Evolutionary conservation across 2,113 vertebrate species (phyloP).

Genomic region (Tichodroma muraria): DNA sequence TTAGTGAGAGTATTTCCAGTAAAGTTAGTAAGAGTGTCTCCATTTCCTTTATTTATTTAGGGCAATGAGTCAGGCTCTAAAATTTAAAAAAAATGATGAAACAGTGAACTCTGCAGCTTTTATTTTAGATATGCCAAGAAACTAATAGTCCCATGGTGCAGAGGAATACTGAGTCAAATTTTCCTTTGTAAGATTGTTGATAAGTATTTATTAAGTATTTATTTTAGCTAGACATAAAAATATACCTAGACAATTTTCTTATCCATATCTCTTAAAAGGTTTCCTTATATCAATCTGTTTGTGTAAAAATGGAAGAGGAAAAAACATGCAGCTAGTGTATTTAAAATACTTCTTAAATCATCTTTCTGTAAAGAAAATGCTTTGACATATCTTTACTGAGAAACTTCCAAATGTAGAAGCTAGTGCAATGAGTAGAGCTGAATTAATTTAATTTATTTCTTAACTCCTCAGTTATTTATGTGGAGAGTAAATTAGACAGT

Average conservation of each 20-base stretch:
- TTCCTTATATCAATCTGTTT: not conserved
- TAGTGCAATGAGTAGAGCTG: not conserved
- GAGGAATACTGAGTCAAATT: not conserved
- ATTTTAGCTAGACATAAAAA: not conserved
- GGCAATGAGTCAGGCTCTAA: not conserved
- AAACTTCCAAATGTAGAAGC: not conserved
- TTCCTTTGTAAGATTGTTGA: not conserved
- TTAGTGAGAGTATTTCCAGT: not conserved
- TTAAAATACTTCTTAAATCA: not conserved
- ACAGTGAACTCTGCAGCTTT: not conserved
- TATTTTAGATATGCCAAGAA: not conserved
- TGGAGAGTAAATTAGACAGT: not conserved
- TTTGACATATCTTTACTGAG: not conserved
- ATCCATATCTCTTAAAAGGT: not conserved
- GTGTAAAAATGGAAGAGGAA: not conserved
- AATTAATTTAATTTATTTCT: not conserved
- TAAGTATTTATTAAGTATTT: not conserved
- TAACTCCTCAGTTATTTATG: not conserved
- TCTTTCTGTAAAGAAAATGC: not conserved
- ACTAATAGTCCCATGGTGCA: not conserved
- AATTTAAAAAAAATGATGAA: not conserved
- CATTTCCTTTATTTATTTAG: constrained; percentile 11
- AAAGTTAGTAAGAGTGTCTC: not conserved
- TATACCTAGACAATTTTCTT: not conserved
- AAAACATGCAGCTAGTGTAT: not conserved